Conservation (phyloP, 2,113 vertebrate genomes). For the Melozone crissalis region DNA sequence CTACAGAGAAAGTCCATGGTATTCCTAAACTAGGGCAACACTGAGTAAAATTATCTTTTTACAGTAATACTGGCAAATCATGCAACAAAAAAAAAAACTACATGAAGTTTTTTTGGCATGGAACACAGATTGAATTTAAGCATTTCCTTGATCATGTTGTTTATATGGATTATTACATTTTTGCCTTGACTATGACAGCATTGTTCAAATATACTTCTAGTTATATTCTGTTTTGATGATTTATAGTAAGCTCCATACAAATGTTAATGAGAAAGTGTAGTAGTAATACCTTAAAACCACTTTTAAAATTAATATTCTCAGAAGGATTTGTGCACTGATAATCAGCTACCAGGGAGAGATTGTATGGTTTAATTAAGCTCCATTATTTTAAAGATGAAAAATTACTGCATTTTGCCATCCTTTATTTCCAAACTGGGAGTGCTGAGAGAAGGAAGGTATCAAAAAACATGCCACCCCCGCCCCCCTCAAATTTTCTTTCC, state of each 20-base stretch:
- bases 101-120: neutral
- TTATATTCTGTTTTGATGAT: neutral
- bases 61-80: neutral
- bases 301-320: neutral
- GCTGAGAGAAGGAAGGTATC: neutral
- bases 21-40: neutral
- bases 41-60: neutral
- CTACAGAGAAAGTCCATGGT: neutral
- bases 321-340: neutral
- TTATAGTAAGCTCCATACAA: neutral
- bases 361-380: neutral
- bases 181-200: neutral
- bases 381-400: neutral
- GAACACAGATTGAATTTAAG: neutral
- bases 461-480: rapidly evolving
- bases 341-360: neutral
- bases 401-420: neutral
- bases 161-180: neutral
- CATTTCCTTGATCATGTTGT: neutral
- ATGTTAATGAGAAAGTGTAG: neutral
- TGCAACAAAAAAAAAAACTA: neutral
- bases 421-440: neutral
- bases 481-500: neutral
- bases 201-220: neutral
- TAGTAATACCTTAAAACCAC: neutral